These are phyloP conservation scores for Ia io DNA, from an alignment of 2,113 vertebrate species.

Conservation along the genomic window DNA sequence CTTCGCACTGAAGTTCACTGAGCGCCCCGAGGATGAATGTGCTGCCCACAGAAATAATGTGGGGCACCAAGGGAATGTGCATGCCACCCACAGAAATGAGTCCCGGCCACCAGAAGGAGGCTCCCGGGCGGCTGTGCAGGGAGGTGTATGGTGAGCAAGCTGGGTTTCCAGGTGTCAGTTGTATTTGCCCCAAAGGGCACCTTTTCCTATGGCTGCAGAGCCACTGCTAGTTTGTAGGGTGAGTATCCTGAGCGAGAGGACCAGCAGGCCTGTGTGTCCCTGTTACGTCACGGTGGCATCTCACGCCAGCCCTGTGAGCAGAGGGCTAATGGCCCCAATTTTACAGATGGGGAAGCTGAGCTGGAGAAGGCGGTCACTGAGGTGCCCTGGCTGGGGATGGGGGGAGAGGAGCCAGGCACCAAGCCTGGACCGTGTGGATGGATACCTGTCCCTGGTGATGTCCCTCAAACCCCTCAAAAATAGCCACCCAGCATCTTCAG, in stretches of 20 bases:
- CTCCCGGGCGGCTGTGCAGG: not conserved
- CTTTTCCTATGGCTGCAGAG: not conserved
- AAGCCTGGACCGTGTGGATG: accelerated
- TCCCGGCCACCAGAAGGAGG: not conserved
- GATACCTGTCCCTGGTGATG: accelerated
- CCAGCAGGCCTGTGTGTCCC: not conserved
- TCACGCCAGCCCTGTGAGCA: accelerated
- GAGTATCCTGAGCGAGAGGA: not conserved
- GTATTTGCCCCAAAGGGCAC: not conserved
- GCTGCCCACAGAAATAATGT: accelerated
- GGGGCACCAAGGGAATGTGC: not conserved
- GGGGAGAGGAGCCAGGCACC: not conserved
- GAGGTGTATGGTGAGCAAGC: accelerated
- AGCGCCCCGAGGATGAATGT: not conserved
- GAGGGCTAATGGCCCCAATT: not conserved
- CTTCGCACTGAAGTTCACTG: not conserved
- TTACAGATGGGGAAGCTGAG: not conserved
- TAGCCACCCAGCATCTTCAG: not conserved
- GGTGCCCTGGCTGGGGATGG: not conserved
- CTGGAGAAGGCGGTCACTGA: not conserved
- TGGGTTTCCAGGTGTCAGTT: not conserved
- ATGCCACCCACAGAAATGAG: not conserved
- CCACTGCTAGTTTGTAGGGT: not conserved
- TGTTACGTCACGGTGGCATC: accelerated
- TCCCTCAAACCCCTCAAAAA: not conserved